phyloP scores from a whole-genome alignment of 1,140 invertebrate species.

The Epicauta chinensis region DNA sequence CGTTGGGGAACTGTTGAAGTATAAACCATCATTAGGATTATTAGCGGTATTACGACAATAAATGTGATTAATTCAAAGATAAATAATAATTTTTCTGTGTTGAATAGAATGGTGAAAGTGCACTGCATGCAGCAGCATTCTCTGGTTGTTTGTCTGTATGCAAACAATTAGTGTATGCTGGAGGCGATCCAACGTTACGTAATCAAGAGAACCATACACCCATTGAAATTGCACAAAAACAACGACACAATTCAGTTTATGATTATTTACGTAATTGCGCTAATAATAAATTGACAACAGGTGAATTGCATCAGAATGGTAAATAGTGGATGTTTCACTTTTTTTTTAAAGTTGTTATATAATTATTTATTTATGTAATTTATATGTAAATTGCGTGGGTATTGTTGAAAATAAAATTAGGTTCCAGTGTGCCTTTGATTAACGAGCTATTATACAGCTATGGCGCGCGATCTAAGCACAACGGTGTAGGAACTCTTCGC shows the following conservation, averaged over 20 bases:
- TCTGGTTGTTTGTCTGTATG: constrained; percentile 78
- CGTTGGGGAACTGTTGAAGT: constrained; percentile 76
- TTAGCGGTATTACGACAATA: constrained; percentile 60
- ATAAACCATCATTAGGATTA: constrained; percentile 70
- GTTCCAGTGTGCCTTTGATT: no score
- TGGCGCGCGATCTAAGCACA: no score
- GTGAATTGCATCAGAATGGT: no score
- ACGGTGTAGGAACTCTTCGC: no score
- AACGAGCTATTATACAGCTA: no score
- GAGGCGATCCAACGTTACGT: constrained; percentile 58
- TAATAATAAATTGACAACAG: constrained; percentile 6
- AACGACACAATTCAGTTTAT: constrained; percentile 51
- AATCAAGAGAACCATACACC: constrained; percentile 67
- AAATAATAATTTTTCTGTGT: constrained; percentile 18
- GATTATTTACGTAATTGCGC: constrained; percentile 48
- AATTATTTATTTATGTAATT: no score
- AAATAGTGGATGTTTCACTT: no score
- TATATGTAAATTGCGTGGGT: no score
- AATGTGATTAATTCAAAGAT: not conserved
- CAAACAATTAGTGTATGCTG: constrained; percentile 66
- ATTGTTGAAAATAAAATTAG: no score
- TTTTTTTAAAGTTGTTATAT: no score
- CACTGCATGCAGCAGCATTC: constrained; percentile 82
- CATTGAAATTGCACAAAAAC: constrained; percentile 55
- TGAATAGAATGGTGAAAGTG: constrained; percentile 89